phyloP scores from a whole-genome alignment of 2,797 vertebrate species.

The Sebastes hubbsi region DNA sequence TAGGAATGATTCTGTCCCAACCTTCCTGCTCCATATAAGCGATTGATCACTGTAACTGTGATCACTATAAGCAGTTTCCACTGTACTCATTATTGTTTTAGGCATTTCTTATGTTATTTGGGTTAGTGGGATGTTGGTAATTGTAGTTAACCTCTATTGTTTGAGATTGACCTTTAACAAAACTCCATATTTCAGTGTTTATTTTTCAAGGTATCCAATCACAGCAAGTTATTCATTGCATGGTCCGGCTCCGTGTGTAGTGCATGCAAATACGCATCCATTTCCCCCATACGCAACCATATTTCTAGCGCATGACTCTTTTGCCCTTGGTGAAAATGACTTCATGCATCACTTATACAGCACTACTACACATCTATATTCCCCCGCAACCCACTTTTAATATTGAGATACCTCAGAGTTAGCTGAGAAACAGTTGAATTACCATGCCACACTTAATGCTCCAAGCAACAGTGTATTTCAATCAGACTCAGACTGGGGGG shows the following conservation, averaged over 20 bases:
- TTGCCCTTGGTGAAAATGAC: slow-evolving; percentile 80
- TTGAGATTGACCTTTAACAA: slow-evolving; percentile 26
- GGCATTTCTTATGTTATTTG: not conserved
- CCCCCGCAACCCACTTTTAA: slow-evolving; percentile 65
- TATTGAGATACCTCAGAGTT: slow-evolving; percentile 69
- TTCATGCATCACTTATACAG: slow-evolving; percentile 77
- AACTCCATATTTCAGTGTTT: slow-evolving; percentile 40
- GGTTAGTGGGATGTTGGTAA: not conserved
- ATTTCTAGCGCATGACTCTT: slow-evolving; percentile 68
- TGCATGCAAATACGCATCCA: slow-evolving; percentile 65
- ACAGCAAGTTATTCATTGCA: slow-evolving; percentile 59
- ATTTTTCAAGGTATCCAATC: slow-evolving; percentile 48
- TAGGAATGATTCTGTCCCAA: too few species aligned
- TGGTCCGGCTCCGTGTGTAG: slow-evolving; percentile 25
- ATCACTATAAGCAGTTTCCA: too few species aligned
- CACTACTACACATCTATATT: slow-evolving; percentile 69
- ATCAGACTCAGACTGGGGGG: slow-evolving; percentile 28
- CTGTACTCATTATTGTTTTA: not conserved
- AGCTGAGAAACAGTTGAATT: slow-evolving; percentile 63
- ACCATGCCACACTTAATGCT: slow-evolving; percentile 67
- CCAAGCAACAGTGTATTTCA: slow-evolving; percentile 58
- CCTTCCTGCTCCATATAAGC: too few species aligned
- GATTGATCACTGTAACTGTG: too few species aligned
- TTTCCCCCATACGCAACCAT: slow-evolving; percentile 47
- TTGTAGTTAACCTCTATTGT: slow-evolving; percentile 4